Evolutionary conservation across 2,888 invertebrate genomes (phyloP), one percentile per base, ranked within the genome.

Genomic region (Drosophila mulleri): DNA sequence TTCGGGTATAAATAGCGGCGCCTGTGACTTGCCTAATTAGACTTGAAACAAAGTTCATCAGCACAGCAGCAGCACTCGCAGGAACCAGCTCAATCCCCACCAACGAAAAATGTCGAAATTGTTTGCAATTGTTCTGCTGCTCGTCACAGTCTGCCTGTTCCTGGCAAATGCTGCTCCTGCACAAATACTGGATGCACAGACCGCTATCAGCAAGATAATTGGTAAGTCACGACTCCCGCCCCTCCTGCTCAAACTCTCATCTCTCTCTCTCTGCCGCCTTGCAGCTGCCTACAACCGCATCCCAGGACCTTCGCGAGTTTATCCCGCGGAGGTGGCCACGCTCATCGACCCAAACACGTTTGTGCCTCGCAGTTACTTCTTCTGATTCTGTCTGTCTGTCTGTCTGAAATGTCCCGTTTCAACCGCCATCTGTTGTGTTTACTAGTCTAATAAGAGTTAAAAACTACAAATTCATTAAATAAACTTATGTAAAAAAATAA

Each of bases 341-440:
- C 39, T 86, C 29, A 78, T 87, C 50, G 86, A 87, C 64, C 86
- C 88, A 26, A 82, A 88, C 67, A 83, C 83, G 3, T 88, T 76
- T 60, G 81, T 80, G 35, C 58, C 63, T 1, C 60, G 59, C 29
- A 8, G 73, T 18, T 54, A 41, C 54, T 72, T 70, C 18, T 84
- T 70, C 20, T 84, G 62, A 42, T 45, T 18, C 32, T 12, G 18
- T 12, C 32, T 32, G 48, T 84, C 62, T 37, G 48, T 18, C 32
- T 12, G 18, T 12, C 32, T 32, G 48, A 50, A 32, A 32, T 32
- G 48, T 32, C n/a, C 18, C 29, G 29, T 29, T 56, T 62, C 53
- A 65, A 59, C 65, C 70, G 54, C 37, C 37, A 1, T 4, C 39
- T 75, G 62, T 60, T 66, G 62, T 69, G 64, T 75, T 74, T 73